Evolutionary conservation across 2,888 invertebrate species (phyloP).

Genomic region (Odontomyia ornata): DNA sequence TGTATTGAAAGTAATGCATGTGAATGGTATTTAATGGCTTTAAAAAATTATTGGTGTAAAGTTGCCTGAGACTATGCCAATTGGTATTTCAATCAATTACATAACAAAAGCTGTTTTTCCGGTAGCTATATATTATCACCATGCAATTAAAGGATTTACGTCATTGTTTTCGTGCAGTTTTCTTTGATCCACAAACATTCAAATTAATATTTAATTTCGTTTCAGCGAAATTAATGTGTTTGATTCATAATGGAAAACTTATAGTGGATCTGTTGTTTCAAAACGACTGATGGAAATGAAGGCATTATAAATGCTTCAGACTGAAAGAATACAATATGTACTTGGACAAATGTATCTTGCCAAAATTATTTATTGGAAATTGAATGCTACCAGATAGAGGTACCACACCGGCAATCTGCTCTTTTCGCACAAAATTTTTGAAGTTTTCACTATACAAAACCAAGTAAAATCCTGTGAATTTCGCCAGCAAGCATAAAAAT

Average conservation of each 20-base stretch:
- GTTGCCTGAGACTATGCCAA: not conserved
- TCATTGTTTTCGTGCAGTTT: not conserved
- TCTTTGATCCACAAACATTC: not conserved
- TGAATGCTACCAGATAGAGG: too few species aligned
- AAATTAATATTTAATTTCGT: conserved; percentile 18
- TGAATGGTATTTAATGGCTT: not conserved
- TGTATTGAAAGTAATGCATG: not conserved
- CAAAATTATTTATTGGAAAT: too few species aligned
- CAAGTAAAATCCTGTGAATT: too few species aligned
- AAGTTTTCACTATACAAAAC: too few species aligned
- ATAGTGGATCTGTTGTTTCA: too few species aligned
- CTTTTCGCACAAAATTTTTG: too few species aligned
- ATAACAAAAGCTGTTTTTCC: conserved; percentile 13
- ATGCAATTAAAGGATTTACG: conserved; percentile 19
- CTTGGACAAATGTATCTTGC: too few species aligned
- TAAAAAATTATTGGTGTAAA: not conserved
- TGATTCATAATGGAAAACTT: not conserved
- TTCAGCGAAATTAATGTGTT: not conserved
- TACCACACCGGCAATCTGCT: too few species aligned
- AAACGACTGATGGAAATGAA: too few species aligned
- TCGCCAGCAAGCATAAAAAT: too few species aligned
- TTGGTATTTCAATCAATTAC: conserved; percentile 9
- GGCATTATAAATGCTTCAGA: too few species aligned
- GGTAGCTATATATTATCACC: not conserved
- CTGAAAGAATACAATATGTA: too few species aligned